Conservation (phyloP, 1,140 invertebrate genomes). For the Drosophila azteca region DNA sequence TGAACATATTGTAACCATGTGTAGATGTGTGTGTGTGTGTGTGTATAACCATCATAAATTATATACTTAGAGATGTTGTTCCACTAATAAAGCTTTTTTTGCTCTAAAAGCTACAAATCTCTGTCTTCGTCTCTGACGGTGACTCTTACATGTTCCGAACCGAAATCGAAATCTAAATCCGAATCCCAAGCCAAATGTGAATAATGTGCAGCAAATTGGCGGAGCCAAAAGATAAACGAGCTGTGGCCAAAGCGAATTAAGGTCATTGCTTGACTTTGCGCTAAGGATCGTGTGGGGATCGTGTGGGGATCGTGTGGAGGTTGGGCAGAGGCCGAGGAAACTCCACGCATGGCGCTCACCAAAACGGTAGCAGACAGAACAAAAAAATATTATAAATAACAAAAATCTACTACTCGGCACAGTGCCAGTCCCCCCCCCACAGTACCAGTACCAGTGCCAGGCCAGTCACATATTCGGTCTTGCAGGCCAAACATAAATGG, state of each 20-base stretch:
- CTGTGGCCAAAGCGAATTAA: constrained; percentile 66
- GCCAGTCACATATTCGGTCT: constrained; percentile 55
- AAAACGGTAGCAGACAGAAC: constrained; percentile 34
- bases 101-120: constrained; percentile 54
- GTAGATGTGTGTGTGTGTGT: constrained; percentile 28
- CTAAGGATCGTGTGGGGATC: constrained; percentile 25
- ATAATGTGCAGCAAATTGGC: constrained; percentile 71
- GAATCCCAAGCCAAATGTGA: constrained; percentile 43
- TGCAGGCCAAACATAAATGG: constrained; percentile 60
- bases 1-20: constrained; percentile 21
- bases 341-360: constrained; percentile 48
- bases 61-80: constrained; percentile 16
- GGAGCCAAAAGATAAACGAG: constrained; percentile 68
- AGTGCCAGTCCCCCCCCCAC: no score
- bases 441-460: constrained; percentile 7
- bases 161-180: constrained; percentile 10
- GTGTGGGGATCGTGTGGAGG: constrained; percentile 2
- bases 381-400: constrained; percentile 42
- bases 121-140: constrained; percentile 21
- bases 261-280: constrained; percentile 57
- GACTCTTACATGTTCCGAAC: neutral
- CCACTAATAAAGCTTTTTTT: constrained; percentile 69
- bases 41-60: constrained; percentile 37
- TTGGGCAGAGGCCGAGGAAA: constrained; percentile 8
- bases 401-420: constrained; percentile 10